phyloP scores from a whole-genome alignment of 2,797 vertebrate species.

The Ciconia nigra region DNA sequence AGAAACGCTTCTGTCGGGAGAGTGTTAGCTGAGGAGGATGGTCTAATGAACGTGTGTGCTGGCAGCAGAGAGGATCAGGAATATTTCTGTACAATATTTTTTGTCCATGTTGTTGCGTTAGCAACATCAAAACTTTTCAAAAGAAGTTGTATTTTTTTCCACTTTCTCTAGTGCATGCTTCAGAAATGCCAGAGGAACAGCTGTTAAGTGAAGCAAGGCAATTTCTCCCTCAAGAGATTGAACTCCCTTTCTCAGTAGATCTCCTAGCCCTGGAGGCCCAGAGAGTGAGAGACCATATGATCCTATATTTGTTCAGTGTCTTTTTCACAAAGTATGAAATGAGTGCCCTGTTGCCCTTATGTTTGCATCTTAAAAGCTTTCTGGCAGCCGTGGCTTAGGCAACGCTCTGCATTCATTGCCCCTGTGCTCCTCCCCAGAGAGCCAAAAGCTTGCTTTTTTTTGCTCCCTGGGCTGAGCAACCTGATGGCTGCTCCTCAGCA shows the following conservation, averaged over 20 bases:
- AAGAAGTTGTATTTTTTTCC: not conserved
- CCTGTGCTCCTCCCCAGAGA: not conserved
- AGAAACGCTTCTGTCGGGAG: not conserved
- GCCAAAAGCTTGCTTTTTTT: not conserved
- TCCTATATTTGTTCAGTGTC: not conserved
- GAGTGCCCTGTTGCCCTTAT: not conserved
- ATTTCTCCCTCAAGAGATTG: not conserved
- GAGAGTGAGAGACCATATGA: not conserved
- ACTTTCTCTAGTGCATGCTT: not conserved
- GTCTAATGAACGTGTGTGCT: not conserved
- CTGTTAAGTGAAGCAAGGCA: not conserved
- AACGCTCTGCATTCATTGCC: fast-evolving
- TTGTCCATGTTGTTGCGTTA: not conserved
- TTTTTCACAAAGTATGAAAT: not conserved
- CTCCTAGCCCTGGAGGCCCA: not conserved
- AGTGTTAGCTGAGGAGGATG: not conserved
- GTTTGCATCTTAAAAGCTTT: not conserved
- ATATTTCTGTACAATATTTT: not conserved
- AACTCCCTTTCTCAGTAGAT: not conserved
- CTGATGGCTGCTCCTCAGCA: not conserved
- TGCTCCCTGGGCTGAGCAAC: not conserved
- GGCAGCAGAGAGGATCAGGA: not conserved
- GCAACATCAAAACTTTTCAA: not conserved
- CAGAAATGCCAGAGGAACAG: not conserved
- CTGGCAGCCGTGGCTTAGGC: not conserved